Evolutionary conservation across 1,140 invertebrate species (phyloP), one percentile per base, ranked within the genome.

Genomic region (Papilio aristodemus): DNA sequence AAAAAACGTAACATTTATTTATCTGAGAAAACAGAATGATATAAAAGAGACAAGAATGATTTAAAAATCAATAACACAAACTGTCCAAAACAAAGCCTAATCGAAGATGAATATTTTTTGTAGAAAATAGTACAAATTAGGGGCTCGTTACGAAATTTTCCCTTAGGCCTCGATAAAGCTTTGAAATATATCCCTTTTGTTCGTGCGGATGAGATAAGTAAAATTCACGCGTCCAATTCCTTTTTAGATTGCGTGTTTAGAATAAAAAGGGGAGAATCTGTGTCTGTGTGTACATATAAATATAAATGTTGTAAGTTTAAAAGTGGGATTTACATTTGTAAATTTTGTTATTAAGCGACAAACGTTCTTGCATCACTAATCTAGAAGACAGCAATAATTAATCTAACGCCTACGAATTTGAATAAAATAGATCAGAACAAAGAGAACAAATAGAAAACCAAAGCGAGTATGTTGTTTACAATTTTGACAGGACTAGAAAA

Each of bases 181-280:
- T 54, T 54, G 46, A 54, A 54, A 54, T 54, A 54, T 54, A 54
- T 54, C 46, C 46, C 10, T 54, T 54, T 54, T 54, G 46, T 54
- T 54, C 46, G 46, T 54, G 46, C 46, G 46, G 46, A 54, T 54
- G 46, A 54, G 46, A 54, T 54, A 54, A 54, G 46, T 54, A 54
- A 54, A 54, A 54, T 54, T 54, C 46, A 54, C 46, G 46, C 46
- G 46, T 54, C 46, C 46, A 54, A 54, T 54, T 54, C 46, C 17
- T 54, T 50, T 54, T 54, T 54, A 54, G 46, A 54, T 54, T 22
- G 46, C 46, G 46, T 54, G 46, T 54, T 54, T 54, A 54, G 46
- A 54, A 54, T 54, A 54, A 54, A 54, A 54, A 54, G 46, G 46
- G 46, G 46, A 54, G 19, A 54, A 22, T 54, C 19, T 54, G 46